A percentile compares a stretch with the other conserved stretches of the same genome.
phyloP scores from a whole-genome alignment of 2,797 vertebrate genomes.

The Zenarchopterus dispar region DNA sequence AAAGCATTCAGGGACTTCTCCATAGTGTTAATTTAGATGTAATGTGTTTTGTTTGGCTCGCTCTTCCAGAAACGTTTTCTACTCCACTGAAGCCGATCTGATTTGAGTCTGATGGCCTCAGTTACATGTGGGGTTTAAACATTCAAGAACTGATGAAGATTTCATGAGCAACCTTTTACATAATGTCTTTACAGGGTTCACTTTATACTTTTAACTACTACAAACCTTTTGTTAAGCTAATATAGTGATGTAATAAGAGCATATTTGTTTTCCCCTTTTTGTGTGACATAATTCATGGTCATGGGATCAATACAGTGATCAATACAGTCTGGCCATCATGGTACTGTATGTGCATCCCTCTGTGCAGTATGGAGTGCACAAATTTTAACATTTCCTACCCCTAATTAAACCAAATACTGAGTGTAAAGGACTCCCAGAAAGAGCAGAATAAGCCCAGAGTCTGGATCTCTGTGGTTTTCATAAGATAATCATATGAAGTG shows the following conservation, averaged over 20 bases:
- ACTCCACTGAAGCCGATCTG: slow-evolving; percentile 67
- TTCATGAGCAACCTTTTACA: slow-evolving; percentile 55
- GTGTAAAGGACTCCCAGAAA: no score
- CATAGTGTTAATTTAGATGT: slow-evolving; percentile 75
- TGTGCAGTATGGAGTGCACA: not conserved
- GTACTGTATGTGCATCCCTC: not conserved
- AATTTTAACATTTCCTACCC: not conserved
- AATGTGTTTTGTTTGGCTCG: slow-evolving; percentile 77
- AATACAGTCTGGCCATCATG: no score
- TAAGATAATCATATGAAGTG: no score
- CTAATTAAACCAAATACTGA: no score
- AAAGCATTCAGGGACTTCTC: slow-evolving; percentile 61
- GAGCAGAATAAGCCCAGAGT: no score
- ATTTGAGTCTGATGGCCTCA: slow-evolving; percentile 67
- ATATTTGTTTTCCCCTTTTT: not conserved
- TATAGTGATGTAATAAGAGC: not conserved
- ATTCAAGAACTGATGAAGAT: slow-evolving; percentile 40
- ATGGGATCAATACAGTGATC: no score
- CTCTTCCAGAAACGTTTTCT: slow-evolving; percentile 58
- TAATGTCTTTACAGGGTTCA: slow-evolving; percentile 17
- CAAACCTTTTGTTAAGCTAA: not conserved
- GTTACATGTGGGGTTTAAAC: slow-evolving; percentile 65
- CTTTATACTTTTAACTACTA: no score
- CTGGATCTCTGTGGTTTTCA: no score
- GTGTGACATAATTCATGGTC: not conserved